Evolutionary conservation across 1,140 invertebrate genomes (phyloP).

Genomic region (Sycophaga agraensis): DNA sequence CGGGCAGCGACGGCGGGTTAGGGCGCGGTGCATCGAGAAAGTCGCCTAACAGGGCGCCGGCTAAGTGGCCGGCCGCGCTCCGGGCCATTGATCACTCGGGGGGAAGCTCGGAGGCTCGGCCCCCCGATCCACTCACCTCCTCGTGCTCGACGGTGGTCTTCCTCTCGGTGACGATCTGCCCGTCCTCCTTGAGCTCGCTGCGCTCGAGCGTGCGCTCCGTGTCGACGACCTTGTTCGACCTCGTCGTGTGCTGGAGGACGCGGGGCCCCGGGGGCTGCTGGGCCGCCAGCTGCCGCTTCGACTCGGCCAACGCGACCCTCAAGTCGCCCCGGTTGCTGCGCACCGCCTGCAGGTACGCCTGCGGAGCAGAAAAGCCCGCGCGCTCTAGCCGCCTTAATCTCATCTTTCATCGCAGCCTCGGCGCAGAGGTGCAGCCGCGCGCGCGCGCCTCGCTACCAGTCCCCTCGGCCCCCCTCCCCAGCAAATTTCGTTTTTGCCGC

Average conservation of each 20-base stretch:
- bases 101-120: neutral
- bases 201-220: constrained; percentile 76
- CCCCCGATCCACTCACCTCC: constrained; percentile 53
- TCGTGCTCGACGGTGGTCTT: constrained; percentile 80
- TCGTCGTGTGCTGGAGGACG: constrained; percentile 74
- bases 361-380: too few species aligned
- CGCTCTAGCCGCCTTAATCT: too few species aligned
- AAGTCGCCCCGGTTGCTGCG: constrained; percentile 68
- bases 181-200: constrained; percentile 71
- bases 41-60: neutral
- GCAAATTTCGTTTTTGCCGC: too few species aligned
- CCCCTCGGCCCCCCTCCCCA: too few species aligned
- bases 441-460: neutral
- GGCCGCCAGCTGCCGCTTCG: constrained; percentile 60
- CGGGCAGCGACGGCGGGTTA: too few species aligned
- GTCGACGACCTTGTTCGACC: constrained; percentile 77
- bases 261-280: constrained; percentile 67
- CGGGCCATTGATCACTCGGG: too few species aligned
- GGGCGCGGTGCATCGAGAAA: too few species aligned
- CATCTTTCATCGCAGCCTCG: too few species aligned
- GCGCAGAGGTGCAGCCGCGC: neutral
- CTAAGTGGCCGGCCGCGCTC: neutral
- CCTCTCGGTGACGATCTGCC: constrained; percentile 81
- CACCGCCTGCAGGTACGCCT: constrained; percentile 75
- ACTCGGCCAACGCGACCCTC: constrained; percentile 65